Evolutionary conservation across 2,888 invertebrate species (phyloP).

Genomic region (Lithophane socia): DNA sequence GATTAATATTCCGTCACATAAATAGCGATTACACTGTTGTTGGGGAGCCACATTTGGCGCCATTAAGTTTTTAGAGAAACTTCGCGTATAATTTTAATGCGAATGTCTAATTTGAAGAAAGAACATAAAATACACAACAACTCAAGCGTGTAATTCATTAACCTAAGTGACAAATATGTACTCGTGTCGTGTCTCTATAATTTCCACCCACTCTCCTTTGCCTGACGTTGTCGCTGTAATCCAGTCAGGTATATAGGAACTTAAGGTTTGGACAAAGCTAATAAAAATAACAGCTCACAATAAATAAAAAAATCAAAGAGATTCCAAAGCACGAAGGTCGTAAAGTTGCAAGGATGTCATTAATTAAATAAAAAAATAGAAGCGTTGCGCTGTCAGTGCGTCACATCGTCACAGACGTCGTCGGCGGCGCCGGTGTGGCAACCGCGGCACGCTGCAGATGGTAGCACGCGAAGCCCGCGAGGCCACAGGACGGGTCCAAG

Average conservation of each 20-base stretch:
- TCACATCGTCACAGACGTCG: constrained; percentile 57
- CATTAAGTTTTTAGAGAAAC: constrained; percentile 55
- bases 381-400: constrained; percentile 31
- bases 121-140: constrained; percentile 25
- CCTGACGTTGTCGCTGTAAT: neutral
- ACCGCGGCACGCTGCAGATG: constrained; percentile 65
- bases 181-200: constrained; percentile 1
- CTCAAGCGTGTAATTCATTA: constrained; percentile 33
- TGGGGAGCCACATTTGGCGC: constrained; percentile 57
- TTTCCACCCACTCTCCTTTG: constrained; percentile 5
- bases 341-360: constrained; percentile 32
- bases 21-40: constrained; percentile 65
- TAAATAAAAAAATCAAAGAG: constrained; percentile 25
- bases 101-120: constrained; percentile 38
- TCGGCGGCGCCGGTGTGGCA: constrained; percentile 62
- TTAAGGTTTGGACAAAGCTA: neutral
- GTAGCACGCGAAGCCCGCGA: constrained; percentile 75
- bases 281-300: constrained; percentile 15
- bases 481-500: constrained; percentile 83
- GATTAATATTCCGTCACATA: constrained; percentile 55
- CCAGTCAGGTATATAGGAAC: neutral
- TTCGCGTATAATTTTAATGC: constrained; percentile 41
- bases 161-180: constrained; percentile 34
- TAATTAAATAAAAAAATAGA: constrained; percentile 37
- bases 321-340: constrained; percentile 13